These are phyloP conservation scores for Sebastes trivittatus DNA, from an alignment of 2,797 vertebrate genomes.

Conservation along the genomic window DNA sequence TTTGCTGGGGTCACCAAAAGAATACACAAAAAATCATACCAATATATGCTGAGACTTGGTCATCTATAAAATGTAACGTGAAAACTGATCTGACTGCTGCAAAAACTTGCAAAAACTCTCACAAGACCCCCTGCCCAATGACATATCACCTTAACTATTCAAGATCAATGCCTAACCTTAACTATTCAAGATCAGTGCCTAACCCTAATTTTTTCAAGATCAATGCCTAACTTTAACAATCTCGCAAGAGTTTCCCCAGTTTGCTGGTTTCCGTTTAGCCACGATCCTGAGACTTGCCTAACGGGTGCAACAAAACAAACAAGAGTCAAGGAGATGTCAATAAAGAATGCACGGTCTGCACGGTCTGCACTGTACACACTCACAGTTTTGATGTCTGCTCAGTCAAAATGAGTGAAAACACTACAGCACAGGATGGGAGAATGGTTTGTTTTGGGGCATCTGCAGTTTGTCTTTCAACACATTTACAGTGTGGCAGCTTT, in stretches of 20 bases:
- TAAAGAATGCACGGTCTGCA: neutral
- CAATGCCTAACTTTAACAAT: too few species aligned
- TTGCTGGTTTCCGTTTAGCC: too few species aligned
- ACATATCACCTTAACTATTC: too few species aligned
- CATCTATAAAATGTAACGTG: too few species aligned
- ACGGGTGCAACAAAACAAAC: neutral
- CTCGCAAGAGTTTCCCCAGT: too few species aligned
- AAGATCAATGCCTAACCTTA: too few species aligned
- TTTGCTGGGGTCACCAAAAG: neutral
- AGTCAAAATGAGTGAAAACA: neutral
- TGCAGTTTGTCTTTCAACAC: neutral
- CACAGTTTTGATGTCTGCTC: neutral
- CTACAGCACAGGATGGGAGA: neutral
- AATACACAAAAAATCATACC: neutral
- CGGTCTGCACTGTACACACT: neutral
- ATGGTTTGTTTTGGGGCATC: neutral
- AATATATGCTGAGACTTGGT: neutral
- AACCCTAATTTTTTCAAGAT: too few species aligned
- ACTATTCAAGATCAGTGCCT: too few species aligned
- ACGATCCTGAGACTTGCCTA: too few species aligned
- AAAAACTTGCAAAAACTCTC: too few species aligned
- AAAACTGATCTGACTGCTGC: too few species aligned
- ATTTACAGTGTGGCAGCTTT: neutral
- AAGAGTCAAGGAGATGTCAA: neutral
- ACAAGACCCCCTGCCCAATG: neutral